Evolutionary conservation across 2,113 vertebrate species (phyloP), one percentile per base, ranked within the genome.

Genomic region (Bos indicus): DNA sequence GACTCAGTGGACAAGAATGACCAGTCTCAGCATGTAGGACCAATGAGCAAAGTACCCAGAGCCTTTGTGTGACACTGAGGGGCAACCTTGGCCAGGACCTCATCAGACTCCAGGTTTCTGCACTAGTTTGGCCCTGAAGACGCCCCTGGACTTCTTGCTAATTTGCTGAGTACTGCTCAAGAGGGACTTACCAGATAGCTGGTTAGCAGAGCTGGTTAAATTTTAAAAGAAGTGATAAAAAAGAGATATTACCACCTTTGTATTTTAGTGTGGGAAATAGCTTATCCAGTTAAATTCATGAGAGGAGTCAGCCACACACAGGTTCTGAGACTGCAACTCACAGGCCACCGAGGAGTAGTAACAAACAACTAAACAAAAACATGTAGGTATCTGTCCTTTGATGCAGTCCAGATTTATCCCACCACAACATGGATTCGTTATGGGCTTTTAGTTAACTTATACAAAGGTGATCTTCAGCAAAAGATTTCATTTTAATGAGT

Each of bases 401-500:
- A 56, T 5, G 36, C 40, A 56, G 28, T 33, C 90, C 67, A 43
- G 46, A 57, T 30, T 71, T 51, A 90, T 23, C 21, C 59, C 6
- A 77, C 3, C 74, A 33, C 3, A 9, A 36, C 11, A 8, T 11
- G 36, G 59, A 54, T 59, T 82, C 57, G 12, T 67, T 86, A 77
- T 1, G 0, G 10, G 30, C 11, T 95, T 95, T 93, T 40, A 71
- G 62, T 60, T 94, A 82, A 85, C 81, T 86, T 91, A 28, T 1
- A 26, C 90, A 96, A 95, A 87, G 80, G 67, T 59, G 40, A 59
- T 80, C 85, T 83, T 87, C 33, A 78, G 33, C 92, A 33, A 96
- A 92, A 85, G 56, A 40, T 33, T 96, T 89, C 14, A 48, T 90
- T 95, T 82, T 91, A 62, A 84, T 90, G 52, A 89, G 64, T 88